Conservation (phyloP, 2,888 invertebrate genomes). For the Seira sanloemensis region DNA sequence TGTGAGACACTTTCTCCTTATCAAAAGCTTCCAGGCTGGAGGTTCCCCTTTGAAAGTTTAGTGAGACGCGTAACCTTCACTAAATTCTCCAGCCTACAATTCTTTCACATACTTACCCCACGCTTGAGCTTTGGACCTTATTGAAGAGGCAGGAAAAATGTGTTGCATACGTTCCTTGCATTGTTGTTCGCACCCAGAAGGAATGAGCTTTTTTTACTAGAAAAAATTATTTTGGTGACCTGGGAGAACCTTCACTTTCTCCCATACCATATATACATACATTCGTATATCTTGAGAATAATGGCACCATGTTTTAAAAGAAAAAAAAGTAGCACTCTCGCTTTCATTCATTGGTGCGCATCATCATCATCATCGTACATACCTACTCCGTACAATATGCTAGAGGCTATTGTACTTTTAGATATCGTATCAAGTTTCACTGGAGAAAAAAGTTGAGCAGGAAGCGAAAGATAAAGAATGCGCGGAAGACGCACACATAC, state of each 20-base stretch:
- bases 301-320: not conserved
- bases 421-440: constrained; percentile 37
- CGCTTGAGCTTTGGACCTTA: not conserved
- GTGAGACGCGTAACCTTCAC: not conserved
- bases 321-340: not conserved
- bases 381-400: constrained; percentile 32
- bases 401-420: constrained; percentile 35
- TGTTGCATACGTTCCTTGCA: constrained; percentile 19
- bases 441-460: constrained; percentile 17
- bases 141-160: not conserved
- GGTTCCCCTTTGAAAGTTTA: not conserved
- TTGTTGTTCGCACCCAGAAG: constrained; percentile 30
- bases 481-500: not conserved
- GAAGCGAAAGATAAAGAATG: not conserved
- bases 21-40: constrained; percentile 1
- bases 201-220: constrained; percentile 19
- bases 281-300: not conserved
- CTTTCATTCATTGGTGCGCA: constrained; percentile 24
- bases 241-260: not conserved
- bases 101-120: not conserved
- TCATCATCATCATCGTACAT: too few species aligned
- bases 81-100: not conserved
- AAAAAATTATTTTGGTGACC: not conserved
- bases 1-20: not conserved
- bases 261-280: not conserved